These are phyloP conservation scores for Hippocampus mohnikei DNA, from an alignment of 2,113 vertebrate genomes.

Conservation along the genomic window DNA sequence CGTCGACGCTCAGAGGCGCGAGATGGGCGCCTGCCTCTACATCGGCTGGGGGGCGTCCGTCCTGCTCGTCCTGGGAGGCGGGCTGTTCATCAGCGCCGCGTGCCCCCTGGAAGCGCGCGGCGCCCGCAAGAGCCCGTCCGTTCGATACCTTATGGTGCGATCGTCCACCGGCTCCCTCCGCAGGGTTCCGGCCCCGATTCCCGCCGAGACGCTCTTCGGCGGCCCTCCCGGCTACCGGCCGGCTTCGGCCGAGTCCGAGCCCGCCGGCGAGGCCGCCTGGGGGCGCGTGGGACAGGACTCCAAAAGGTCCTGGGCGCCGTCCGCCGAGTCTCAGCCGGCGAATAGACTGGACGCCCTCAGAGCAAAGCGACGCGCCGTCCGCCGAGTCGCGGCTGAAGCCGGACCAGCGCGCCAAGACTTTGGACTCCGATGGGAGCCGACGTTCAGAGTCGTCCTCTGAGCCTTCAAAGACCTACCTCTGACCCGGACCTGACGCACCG, in stretches of 20 bases:
- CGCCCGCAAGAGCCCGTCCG: conserved; percentile 74
- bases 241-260: conserved; percentile 32
- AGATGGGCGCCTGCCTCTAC: conserved; percentile 83
- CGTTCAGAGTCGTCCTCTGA: conserved; percentile 28
- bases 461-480: conserved; percentile 61
- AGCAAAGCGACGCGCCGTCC: conserved; percentile 38
- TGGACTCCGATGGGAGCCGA: conserved; percentile 11
- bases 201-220: not conserved
- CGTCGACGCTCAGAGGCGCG: conserved; percentile 76
- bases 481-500: conserved; percentile 7
- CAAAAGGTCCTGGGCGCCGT: conserved; percentile 46
- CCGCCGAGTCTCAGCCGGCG: conserved; percentile 61
- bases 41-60: conserved; percentile 83
- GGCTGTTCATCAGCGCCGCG: conserved; percentile 78
- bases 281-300: conserved; percentile 21
- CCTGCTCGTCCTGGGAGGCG: conserved; percentile 81
- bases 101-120: conserved; percentile 59
- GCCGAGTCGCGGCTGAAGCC: conserved; percentile 61
- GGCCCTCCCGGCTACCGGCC: conserved; percentile 33
- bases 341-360: conserved; percentile 30
- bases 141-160: conserved; percentile 75
- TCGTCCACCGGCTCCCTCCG: conserved; percentile 53
- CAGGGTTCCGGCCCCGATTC: conserved; percentile 24
- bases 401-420: conserved; percentile 28
- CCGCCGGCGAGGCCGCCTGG: conserved; percentile 17